These are phyloP conservation scores for Heterohyrax brucei DNA, from an alignment of 2,797 vertebrate genomes.

Conservation along the genomic window DNA sequence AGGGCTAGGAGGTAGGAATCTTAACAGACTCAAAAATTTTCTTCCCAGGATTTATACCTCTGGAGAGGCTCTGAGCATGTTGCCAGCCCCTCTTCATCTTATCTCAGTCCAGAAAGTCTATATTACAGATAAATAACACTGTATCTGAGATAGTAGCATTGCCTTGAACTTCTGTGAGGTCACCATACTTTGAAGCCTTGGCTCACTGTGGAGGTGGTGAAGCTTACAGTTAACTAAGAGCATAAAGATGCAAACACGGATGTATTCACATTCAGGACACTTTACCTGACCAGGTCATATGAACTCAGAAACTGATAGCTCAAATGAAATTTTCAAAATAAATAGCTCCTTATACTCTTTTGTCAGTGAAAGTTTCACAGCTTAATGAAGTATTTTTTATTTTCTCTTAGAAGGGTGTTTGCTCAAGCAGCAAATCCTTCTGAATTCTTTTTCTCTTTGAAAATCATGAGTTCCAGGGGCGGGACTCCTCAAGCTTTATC, in stretches of 20 bases:
- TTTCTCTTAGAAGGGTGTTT: constrained; percentile 44
- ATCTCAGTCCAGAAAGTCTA: constrained; percentile 42
- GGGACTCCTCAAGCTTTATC: constrained; percentile 42
- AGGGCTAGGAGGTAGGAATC: background rate
- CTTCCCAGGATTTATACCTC: background rate
- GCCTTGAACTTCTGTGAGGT: constrained; percentile 55
- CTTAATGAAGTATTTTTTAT: constrained; percentile 26
- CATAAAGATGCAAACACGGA: constrained; percentile 16
- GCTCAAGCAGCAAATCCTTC: constrained; percentile 4
- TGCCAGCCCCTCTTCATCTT: constrained; percentile 56
- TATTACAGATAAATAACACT: constrained; percentile 33
- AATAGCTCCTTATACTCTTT: background rate
- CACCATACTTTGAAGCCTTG: constrained; percentile 40
- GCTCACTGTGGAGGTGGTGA: background rate
- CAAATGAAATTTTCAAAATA: constrained; percentile 28
- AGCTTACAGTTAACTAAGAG: constrained; percentile 28
- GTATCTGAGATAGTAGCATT: background rate
- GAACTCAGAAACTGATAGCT: background rate
- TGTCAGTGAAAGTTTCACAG: constrained; percentile 20
- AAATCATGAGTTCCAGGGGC: background rate
- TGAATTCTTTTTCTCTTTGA: constrained; percentile 57
- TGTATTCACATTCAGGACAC: background rate
- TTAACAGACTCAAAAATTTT: background rate
- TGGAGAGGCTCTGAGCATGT: background rate
- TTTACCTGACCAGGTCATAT: background rate